These are phyloP conservation scores for Cataglyphis livida DNA, from an alignment of 2,888 invertebrate species.

Conservation along the genomic window DNA sequence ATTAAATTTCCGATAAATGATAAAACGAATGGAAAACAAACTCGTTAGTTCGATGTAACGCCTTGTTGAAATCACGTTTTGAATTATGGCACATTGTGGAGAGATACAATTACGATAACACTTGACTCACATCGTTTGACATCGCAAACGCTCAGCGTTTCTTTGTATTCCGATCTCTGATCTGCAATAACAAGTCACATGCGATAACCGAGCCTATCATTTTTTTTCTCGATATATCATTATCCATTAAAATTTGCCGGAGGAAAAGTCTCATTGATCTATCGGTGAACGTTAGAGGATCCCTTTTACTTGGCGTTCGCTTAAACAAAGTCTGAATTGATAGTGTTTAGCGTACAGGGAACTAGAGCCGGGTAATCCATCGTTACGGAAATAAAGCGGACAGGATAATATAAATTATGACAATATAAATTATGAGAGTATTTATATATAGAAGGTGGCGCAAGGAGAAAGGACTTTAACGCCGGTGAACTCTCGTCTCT, in stretches of 20 bases:
- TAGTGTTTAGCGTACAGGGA: background rate
- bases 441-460: background rate
- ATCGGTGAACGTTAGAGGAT: background rate
- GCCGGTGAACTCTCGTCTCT: slow-evolving; percentile 1
- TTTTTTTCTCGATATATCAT: background rate
- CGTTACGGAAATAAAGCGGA: slow-evolving; percentile 49
- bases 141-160: background rate
- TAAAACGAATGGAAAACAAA: background rate
- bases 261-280: background rate
- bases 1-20: background rate
- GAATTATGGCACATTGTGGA: background rate
- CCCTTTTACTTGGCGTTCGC: background rate
- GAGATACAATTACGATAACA: background rate
- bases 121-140: background rate
- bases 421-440: background rate
- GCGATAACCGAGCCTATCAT: background rate
- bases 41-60: background rate
- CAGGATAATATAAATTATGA: slow-evolving; percentile 47
- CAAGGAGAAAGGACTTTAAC: slow-evolving; percentile 39
- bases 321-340: slow-evolving; percentile 24
- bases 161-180: slow-evolving; percentile 11
- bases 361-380: slow-evolving; percentile 2
- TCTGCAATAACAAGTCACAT: background rate
- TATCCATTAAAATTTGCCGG: slow-evolving; percentile 12
- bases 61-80: background rate